Conservation (phyloP, 2,888 invertebrate species). For the Heliconius charithonia region DNA sequence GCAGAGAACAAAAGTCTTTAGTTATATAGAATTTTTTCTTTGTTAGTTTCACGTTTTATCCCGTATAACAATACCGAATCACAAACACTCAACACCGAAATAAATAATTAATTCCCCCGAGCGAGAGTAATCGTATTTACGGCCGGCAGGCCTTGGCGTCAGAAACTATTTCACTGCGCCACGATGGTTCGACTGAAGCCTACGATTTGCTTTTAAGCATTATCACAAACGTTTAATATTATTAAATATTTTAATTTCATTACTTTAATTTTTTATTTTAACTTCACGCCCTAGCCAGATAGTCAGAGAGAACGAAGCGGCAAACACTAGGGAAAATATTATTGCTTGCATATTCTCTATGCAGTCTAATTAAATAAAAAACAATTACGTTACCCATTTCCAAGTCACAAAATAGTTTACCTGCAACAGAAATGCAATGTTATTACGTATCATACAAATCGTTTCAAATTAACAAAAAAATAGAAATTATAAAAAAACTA, state of each 20-base stretch:
- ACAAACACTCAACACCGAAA: no score
- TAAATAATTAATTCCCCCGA: not conserved
- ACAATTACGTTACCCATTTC: not conserved
- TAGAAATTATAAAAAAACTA: not conserved
- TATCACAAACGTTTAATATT: not conserved
- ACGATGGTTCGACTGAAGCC: not conserved
- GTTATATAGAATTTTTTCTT: not conserved
- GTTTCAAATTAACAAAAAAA: not conserved
- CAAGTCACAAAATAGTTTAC: not conserved
- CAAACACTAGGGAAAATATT: no score
- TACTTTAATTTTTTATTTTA: no score
- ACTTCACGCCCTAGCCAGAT: not conserved
- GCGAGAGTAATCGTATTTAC: not conserved
- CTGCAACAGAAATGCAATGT: constrained; percentile 1
- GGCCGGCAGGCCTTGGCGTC: not conserved
- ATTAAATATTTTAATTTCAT: no score
- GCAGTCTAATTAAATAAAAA: no score
- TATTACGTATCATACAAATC: no score
- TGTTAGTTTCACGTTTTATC: not conserved
- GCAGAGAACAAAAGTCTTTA: not conserved
- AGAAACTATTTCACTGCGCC: not conserved
- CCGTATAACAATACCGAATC: no score
- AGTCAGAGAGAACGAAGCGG: not conserved
- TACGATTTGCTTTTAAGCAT: not conserved
- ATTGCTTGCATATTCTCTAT: no score